A percentile compares a stretch with the other conserved stretches of the same genome.
These are phyloP conservation scores for Lysandra coridon DNA, from an alignment of 2,888 invertebrate genomes.

Conservation along the genomic window DNA sequence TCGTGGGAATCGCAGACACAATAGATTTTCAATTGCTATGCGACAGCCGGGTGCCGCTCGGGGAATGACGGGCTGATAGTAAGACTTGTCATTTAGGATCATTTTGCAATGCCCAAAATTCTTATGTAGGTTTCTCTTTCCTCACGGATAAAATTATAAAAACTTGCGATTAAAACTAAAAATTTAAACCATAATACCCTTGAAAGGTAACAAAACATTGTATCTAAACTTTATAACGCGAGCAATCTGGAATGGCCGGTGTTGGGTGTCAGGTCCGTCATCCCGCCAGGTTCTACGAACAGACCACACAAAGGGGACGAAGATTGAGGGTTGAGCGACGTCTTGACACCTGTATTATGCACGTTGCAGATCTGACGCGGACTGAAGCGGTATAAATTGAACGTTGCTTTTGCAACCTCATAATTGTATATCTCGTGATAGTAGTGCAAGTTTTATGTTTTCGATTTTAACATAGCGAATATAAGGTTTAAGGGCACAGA, in stretches of 20 bases:
- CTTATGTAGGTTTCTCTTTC: too few relatives aligned
- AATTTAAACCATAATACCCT: neutral
- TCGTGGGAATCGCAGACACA: too few relatives aligned
- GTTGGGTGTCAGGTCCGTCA: neutral
- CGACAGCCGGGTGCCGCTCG: too few relatives aligned
- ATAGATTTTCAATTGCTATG: too few relatives aligned
- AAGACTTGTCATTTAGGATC: too few relatives aligned
- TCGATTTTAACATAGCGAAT: neutral
- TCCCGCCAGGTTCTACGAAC: conserved; percentile 7
- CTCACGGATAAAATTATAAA: too few relatives aligned
- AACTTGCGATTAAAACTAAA: neutral
- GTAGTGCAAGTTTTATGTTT: neutral
- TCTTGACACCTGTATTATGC: conserved; percentile 19
- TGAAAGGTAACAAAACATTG: neutral
- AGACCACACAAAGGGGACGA: conserved; percentile 26
- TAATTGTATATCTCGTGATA: neutral
- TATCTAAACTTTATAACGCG: neutral
- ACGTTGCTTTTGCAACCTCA: neutral
- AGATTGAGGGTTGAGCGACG: conserved; percentile 13
- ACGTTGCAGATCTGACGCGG: conserved; percentile 9
- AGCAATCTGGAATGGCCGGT: conserved; percentile 10
- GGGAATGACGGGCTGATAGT: too few relatives aligned
- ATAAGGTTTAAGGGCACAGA: neutral
- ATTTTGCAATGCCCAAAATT: too few relatives aligned
- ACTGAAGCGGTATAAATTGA: conserved; percentile 4